These are phyloP conservation scores for Lasioglossum oenotherae DNA, from an alignment of 2,888 invertebrate species.

Conservation along the genomic window DNA sequence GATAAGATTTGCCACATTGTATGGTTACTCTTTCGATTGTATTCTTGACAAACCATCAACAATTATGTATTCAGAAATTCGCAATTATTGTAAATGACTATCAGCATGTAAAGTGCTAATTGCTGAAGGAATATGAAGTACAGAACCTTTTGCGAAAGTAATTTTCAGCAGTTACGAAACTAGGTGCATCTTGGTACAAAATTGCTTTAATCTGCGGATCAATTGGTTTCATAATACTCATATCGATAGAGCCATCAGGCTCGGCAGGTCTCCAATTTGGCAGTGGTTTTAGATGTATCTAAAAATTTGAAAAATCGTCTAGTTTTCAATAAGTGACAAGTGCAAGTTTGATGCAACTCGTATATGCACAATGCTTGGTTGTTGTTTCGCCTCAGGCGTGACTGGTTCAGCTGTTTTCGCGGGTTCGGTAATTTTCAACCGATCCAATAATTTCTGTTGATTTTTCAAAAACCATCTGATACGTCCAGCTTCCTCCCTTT, in stretches of 20 bases:
- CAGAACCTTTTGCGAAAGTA: conserved; percentile 77
- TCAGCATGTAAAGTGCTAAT: not conserved
- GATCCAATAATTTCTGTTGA: conserved; percentile 75
- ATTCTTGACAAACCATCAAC: too few relatives aligned
- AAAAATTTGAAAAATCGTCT: conserved; percentile 1
- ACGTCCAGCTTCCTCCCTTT: conserved; percentile 73
- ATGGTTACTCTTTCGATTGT: too few relatives aligned
- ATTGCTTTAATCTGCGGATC: conserved; percentile 68
- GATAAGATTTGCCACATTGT: not conserved
- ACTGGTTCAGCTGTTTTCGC: conserved; percentile 47
- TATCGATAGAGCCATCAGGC: conserved; percentile 61
- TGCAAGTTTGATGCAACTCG: not conserved
- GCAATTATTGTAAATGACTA: not conserved
- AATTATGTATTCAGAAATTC: not conserved
- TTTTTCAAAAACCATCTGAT: conserved; percentile 79
- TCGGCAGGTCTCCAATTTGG: conserved; percentile 71
- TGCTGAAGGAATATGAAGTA: not conserved
- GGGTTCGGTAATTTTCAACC: conserved; percentile 62
- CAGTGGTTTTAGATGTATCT: conserved; percentile 51
- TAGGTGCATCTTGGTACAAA: conserved; percentile 73
- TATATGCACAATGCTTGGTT: conserved; percentile 29
- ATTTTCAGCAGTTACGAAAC: conserved; percentile 73
- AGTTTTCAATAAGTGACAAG: not conserved
- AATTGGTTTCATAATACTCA: conserved; percentile 77
- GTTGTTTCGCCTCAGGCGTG: conserved; percentile 27